These are phyloP conservation scores for Omphaloscelis lunosa DNA, from an alignment of 2,888 invertebrate species.

Conservation along the genomic window DNA sequence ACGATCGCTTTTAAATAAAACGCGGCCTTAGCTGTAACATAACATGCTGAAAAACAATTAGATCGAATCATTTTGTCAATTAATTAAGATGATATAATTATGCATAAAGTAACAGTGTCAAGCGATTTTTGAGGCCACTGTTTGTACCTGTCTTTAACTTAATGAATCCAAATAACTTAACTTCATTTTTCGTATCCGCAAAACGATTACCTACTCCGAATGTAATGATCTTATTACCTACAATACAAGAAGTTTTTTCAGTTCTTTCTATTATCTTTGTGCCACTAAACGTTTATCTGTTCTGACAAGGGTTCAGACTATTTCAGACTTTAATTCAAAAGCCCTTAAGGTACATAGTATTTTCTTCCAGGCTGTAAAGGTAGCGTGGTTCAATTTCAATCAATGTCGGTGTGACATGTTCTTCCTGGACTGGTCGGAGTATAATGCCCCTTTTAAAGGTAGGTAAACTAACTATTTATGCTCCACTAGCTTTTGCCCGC, in stretches of 20 bases:
- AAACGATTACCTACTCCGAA: neutral
- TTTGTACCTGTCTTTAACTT: neutral
- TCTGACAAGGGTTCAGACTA: neutral
- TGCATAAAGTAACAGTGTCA: neutral
- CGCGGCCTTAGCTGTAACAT: neutral
- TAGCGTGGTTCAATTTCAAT: slow-evolving; percentile 82
- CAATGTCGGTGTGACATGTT: slow-evolving; percentile 83
- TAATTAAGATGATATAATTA: neutral
- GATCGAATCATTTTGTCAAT: neutral
- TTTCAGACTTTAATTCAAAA: slow-evolving; percentile 5
- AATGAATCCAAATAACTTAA: neutral
- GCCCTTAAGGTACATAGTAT: neutral
- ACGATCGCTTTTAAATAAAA: no score
- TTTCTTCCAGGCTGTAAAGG: slow-evolving; percentile 76
- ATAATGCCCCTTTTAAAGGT: slow-evolving; percentile 82
- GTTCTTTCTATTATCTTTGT: neutral
- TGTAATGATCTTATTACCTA: neutral
- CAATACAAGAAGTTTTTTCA: neutral
- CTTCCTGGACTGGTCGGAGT: slow-evolving; percentile 85
- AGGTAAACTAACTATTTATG: slow-evolving; percentile 20
- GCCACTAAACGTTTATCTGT: neutral
- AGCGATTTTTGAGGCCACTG: neutral
- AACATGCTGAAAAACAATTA: neutral
- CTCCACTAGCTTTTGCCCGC: neutral
- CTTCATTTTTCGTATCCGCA: neutral